Base-by-base conservation (phyloP, 2,113 vertebrate species). In the Cygnus buccinator region DNA sequence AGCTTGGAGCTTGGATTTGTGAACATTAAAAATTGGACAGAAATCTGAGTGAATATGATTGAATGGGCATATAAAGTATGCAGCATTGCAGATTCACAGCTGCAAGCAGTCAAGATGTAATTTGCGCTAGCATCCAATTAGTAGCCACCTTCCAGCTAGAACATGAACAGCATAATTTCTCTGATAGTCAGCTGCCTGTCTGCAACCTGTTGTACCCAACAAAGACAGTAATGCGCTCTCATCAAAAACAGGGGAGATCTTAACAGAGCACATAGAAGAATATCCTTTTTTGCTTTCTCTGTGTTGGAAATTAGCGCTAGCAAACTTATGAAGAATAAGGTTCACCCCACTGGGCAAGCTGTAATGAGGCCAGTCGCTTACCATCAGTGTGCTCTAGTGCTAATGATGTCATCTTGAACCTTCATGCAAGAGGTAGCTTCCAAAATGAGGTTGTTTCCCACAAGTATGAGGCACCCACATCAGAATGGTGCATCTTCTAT, bases 21-120 rank as follows among this genome's bases (percentile, higher is more conserved):
- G 58, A 55, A 33, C 52, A 14, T 83, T 66, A 41, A 71, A 92
- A 81, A 74, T 48, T 94, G 93, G 93, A 8, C 31, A 77, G 67
- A 43, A 90, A 86, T 84, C 63, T 90, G 88, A 90, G 90, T n/a
- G 79, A 90, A 65, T 4, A 23, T 84, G 94, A 81, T 63, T 88
- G 93, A 93, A 90, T 67, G 87, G 76, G 87, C 43, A 61, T 18
- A 80, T 77, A 58, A 78, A 88, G 61, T 19, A 48, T 25, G 68
- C 85, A 92, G 92, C 76, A 68, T 33, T 90, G 90, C 94, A 94
- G 84, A 92, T 57, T 72, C 90, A 80, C 92, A 96, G 93, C 92
- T 96, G 95, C 94, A 96, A 92, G 92, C 96, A 91, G 84, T 43
- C 93, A 84, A 59, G 37, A 81, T 74, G 73, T 31, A 80, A 95